Conservation (phyloP, 2,888 invertebrate species). For the Clivina fossor region DNA sequence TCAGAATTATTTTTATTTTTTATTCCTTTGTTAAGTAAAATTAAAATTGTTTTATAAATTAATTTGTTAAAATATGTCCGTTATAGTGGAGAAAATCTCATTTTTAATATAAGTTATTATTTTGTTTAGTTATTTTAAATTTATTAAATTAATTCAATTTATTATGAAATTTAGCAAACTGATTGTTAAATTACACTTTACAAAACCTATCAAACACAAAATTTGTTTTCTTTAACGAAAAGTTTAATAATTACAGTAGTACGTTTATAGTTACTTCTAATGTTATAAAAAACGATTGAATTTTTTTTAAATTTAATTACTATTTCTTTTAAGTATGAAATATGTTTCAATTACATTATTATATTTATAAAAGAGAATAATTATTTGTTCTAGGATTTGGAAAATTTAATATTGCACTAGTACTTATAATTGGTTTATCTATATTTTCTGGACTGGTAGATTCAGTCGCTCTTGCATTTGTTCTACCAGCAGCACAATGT, state of each 20-base stretch:
- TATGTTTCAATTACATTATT: constrained; percentile 53
- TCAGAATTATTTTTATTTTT: too few species aligned
- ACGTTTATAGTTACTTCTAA: background rate
- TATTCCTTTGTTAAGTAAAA: too few species aligned
- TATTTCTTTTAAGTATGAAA: constrained; percentile 52
- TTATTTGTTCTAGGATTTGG: constrained; percentile 20
- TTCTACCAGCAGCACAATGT: constrained; percentile 27
- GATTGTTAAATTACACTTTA: too few species aligned
- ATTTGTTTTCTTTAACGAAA: too few species aligned
- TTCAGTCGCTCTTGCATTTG: constrained; percentile 6
- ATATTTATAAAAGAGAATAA: background rate
- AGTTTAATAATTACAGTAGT: background rate
- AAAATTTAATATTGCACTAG: constrained; percentile 11
- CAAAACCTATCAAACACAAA: too few species aligned
- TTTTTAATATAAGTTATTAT: too few species aligned
- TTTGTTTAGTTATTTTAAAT: too few species aligned
- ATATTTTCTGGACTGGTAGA: constrained; percentile 10
- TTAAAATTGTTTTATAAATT: too few species aligned
- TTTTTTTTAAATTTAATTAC: background rate
- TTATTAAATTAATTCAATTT: too few species aligned
- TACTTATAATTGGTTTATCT: constrained; percentile 3
- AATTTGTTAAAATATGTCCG: too few species aligned
- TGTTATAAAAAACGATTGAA: background rate
- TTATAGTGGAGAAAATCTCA: too few species aligned
- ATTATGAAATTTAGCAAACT: too few species aligned